These are phyloP conservation scores for Digitonthophagus gazella DNA, from an alignment of 2,888 invertebrate species.

Conservation along the genomic window DNA sequence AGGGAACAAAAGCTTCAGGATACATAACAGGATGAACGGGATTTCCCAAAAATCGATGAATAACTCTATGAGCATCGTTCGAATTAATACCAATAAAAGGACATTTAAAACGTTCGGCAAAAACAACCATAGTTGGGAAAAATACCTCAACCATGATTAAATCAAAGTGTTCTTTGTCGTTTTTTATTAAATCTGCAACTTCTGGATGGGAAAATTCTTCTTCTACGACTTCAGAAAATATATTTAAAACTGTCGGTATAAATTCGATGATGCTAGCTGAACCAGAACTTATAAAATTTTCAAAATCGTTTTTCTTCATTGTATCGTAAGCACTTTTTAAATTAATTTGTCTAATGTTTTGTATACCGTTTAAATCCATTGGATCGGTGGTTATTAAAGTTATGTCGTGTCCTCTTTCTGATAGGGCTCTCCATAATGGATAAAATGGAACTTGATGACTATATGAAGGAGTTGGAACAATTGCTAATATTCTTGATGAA, in stretches of 20 bases:
- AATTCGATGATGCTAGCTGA: neutral
- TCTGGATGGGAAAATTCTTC: slow-evolving; percentile 16
- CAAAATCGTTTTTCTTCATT: neutral
- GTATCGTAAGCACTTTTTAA: slow-evolving; percentile 22
- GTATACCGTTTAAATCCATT: slow-evolving; percentile 40
- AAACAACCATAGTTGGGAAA: slow-evolving; percentile 27
- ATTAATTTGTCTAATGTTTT: slow-evolving; percentile 31
- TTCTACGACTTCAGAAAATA: neutral
- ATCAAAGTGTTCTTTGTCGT: slow-evolving; percentile 34
- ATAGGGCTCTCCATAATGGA: slow-evolving; percentile 50
- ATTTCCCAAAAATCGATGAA: slow-evolving; percentile 24
- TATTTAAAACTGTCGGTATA: neutral
- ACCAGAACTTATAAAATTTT: neutral
- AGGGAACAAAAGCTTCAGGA: slow-evolving; percentile 39
- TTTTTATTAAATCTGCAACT: slow-evolving; percentile 24
- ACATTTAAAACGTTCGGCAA: slow-evolving; percentile 31
- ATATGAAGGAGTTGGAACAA: slow-evolving; percentile 50
- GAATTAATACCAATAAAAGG: slow-evolving; percentile 33
- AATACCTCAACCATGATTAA: slow-evolving; percentile 30
- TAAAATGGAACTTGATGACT: slow-evolving; percentile 54
- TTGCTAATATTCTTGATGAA: slow-evolving; percentile 49
- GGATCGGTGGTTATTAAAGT: slow-evolving; percentile 51
- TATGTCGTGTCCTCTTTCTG: slow-evolving; percentile 52
- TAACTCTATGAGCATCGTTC: slow-evolving; percentile 16
- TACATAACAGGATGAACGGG: slow-evolving; percentile 23